Evolutionary conservation across 2,797 vertebrate genomes (phyloP).

Genomic region (Aphelocoma californica): DNA sequence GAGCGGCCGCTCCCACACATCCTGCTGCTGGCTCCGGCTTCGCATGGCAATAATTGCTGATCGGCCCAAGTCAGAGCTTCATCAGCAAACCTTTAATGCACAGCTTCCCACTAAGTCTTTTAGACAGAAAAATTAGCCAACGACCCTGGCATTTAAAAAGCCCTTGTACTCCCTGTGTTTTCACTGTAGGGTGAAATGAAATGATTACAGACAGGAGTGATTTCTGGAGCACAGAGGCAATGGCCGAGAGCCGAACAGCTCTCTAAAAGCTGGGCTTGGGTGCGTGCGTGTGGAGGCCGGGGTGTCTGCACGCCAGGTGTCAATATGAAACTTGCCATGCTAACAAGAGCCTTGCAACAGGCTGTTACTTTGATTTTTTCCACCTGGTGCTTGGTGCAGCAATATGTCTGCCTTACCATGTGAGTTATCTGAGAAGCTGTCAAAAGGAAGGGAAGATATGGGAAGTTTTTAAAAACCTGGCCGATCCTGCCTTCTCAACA

Average conservation of each 20-base stretch:
- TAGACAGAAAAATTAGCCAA: background rate
- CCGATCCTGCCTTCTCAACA: conserved; percentile 62
- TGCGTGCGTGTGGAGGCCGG: background rate
- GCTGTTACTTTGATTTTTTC: conserved; percentile 67
- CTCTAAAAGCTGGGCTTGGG: background rate
- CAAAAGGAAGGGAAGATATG: conserved; percentile 70
- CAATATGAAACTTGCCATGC: conserved; percentile 26
- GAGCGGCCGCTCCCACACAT: fast-evolving
- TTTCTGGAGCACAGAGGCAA: background rate
- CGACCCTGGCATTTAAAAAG: background rate
- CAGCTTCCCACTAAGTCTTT: background rate
- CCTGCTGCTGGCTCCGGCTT: background rate
- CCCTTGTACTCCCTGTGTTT: background rate
- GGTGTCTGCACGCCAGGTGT: conserved; percentile 50
- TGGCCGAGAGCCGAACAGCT: background rate
- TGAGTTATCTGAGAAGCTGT: conserved; percentile 77
- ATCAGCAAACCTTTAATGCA: background rate
- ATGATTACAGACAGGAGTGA: background rate
- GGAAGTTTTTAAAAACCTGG: conserved; percentile 71
- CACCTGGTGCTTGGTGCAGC: conserved; percentile 69
- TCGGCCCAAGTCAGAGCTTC: background rate
- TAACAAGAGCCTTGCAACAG: conserved; percentile 48
- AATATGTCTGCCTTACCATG: conserved; percentile 58
- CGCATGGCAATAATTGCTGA: background rate
- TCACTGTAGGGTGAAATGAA: background rate